Base-by-base conservation (phyloP, 2,113 vertebrate species). In the Mastomys coucha region DNA sequence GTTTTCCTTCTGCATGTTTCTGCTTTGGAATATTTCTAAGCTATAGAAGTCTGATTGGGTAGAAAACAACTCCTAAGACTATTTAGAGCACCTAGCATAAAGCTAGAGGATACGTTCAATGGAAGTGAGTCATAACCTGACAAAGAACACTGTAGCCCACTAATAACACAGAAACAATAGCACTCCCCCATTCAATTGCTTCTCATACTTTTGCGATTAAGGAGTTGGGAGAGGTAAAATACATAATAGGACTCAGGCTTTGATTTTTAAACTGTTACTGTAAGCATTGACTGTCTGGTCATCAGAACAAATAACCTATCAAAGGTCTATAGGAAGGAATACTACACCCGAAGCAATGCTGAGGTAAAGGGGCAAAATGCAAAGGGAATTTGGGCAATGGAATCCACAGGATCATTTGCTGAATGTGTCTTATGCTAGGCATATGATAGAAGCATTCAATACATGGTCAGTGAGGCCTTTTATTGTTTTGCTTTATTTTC, bases 401-500 rank as follows among this genome's bases (percentile, higher is more conserved):
- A 97, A 67, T 88, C 91, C 84, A 76, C 53, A 75, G 93, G 86
- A 97, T 96, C 94, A 72, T 96, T 67, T 97, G 73, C 97, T 88
- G 97, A 97, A 97, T 97, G 72, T 72, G 91, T 97, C 5, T 63
- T 45, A 88, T 91, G 82, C 36, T 97, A 98, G 91, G 45, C n/a
- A 86, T 93, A 91, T 92, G 97, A 89, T 97, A 0, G 95, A 96
- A 96, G 94, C 94, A 97, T 96, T 97, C 87, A 88, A 96, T 97
- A 49, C 19, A 53, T n/a, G 19, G 95, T 95, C 97, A 98, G 96
- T 98, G 92, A 87, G 36, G 17, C 69, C 28, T 96, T 81, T 24
- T 13, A 42, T 28, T 84, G 65, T 65, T 65, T 65, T 97, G 94
- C 36, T 89, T 39, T 93, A 89, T 95, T 97, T 85, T 77, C 91